These are phyloP conservation scores for Artibeus lituratus DNA, from an alignment of 2,797 vertebrate species.

Conservation along the genomic window DNA sequence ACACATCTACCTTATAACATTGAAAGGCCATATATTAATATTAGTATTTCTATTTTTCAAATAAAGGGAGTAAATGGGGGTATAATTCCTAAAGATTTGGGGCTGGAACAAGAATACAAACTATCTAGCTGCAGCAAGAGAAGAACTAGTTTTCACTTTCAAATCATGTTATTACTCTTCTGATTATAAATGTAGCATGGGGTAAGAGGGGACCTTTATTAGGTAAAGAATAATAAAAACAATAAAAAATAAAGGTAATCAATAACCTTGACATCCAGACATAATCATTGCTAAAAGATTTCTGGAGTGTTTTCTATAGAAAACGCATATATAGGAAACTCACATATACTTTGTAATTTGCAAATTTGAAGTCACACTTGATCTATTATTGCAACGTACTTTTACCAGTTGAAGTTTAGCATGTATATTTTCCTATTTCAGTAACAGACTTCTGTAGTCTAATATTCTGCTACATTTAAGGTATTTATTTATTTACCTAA, in stretches of 20 bases:
- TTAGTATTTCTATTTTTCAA: slow-evolving; percentile 9
- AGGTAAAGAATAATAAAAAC: not conserved
- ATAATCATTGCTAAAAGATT: not conserved
- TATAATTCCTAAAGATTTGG: not conserved
- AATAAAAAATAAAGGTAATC: not conserved
- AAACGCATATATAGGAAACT: not conserved
- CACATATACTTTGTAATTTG: not conserved
- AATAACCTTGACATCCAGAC: not conserved
- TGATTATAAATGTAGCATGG: not conserved
- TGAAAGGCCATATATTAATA: not conserved
- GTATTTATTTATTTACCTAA: not conserved
- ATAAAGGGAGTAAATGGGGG: not conserved
- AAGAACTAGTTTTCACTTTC: not conserved
- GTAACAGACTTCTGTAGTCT: not conserved
- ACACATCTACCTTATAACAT: not conserved
- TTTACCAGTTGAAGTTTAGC: not conserved
- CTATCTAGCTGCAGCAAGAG: not conserved
- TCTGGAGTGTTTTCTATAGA: not conserved
- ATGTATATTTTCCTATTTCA: not conserved
- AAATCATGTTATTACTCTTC: not conserved
- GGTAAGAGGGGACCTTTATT: not conserved
- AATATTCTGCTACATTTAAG: not conserved
- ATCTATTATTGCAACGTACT: too few relatives aligned
- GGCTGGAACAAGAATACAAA: not conserved
- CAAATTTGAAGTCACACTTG: not conserved